Conservation (phyloP, 2,888 invertebrate genomes). For the Fissipunctia ypsillon region DNA sequence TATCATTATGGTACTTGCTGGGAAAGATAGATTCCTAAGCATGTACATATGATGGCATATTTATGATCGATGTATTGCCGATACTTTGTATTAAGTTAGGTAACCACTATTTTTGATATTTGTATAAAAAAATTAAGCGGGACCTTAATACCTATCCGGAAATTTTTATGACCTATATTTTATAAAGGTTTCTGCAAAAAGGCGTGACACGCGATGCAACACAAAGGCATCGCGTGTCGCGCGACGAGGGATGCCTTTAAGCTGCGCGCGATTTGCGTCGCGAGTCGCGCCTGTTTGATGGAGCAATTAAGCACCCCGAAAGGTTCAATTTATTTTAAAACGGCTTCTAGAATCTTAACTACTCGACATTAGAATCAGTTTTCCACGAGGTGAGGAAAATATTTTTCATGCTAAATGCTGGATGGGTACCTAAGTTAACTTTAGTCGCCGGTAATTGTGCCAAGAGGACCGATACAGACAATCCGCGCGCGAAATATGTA, state of each 20-base stretch:
- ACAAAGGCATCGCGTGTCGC: too few species aligned
- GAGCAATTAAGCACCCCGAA: too few species aligned
- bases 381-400: background rate
- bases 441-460: background rate
- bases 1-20: background rate
- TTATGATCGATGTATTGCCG: conserved; percentile 1
- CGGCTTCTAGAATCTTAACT: background rate
- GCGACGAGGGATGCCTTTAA: too few species aligned
- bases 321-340: background rate
- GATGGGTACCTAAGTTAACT: background rate
- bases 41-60: background rate
- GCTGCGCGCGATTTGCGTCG: too few species aligned
- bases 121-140: background rate
- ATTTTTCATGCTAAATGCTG: background rate
- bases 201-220: too few species aligned
- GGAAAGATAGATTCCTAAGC: background rate
- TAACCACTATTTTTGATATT: background rate
- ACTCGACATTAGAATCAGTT: background rate
- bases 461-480: conserved; percentile 1
- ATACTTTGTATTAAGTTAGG: background rate
- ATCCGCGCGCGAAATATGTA: conserved; percentile 3
- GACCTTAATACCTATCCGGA: background rate
- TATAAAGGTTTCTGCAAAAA: too few species aligned
- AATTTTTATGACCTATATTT: background rate
- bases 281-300: too few species aligned